Conservation (phyloP, 2,888 invertebrate genomes). For the Archips xylosteana region DNA sequence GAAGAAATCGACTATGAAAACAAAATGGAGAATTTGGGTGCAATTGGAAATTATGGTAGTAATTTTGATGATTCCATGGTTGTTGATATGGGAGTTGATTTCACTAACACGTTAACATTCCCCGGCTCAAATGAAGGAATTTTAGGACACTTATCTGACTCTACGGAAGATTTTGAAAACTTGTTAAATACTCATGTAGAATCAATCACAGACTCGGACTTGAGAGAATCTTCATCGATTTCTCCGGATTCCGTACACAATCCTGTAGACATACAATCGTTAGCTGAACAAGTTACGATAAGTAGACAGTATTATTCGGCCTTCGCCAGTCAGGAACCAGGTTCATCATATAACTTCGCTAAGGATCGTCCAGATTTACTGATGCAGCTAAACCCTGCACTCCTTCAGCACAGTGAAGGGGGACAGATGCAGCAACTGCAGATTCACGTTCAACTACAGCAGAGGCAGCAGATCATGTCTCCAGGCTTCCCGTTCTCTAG, state of each 20-base stretch:
- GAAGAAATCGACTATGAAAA: constrained; percentile 92
- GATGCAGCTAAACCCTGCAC: constrained; percentile 85
- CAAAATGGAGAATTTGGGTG: constrained; percentile 90
- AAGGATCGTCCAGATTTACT: constrained; percentile 87
- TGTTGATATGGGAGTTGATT: constrained; percentile 92
- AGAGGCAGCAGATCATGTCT: constrained; percentile 86
- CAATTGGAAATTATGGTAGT: constrained; percentile 85
- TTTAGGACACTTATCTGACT: constrained; percentile 92
- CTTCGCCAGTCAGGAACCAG: constrained; percentile 79
- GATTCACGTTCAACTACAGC: constrained; percentile 90
- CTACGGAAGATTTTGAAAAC: constrained; percentile 91
- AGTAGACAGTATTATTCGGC: constrained; percentile 84
- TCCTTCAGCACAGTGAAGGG: constrained; percentile 83
- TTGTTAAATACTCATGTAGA: constrained; percentile 91
- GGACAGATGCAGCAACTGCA: constrained; percentile 88
- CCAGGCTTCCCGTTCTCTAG: constrained; percentile 87
- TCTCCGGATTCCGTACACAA: constrained; percentile 88
- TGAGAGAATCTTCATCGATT: constrained; percentile 90
- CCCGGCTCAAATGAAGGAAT: constrained; percentile 92
- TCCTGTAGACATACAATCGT: constrained; percentile 89
- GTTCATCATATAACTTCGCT: constrained; percentile 85
- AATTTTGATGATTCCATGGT: constrained; percentile 93
- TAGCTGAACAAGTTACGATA: constrained; percentile 91
- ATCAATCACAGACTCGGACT: constrained; percentile 87
- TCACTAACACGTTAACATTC: constrained; percentile 93